A percentile compares a stretch with the other conserved stretches of the same genome.
Conservation (phyloP, 2,888 invertebrate genomes). For the Rhabditoides inermis region DNA sequence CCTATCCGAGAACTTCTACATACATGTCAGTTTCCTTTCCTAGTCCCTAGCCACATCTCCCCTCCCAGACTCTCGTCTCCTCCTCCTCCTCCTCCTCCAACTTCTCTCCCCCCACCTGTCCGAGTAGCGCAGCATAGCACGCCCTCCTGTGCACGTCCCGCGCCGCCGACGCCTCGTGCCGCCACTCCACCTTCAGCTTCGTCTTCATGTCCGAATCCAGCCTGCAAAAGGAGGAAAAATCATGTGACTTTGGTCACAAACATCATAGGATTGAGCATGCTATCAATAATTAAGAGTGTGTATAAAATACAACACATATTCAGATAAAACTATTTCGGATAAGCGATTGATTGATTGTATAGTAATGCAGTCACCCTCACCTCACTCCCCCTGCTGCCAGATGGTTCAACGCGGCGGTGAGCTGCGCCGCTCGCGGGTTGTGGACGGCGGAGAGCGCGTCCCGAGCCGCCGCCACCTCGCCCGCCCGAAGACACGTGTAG, state of each 20-base stretch:
- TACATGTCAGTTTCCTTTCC: no score
- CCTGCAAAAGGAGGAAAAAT: slow-evolving; percentile 12
- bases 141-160: slow-evolving; percentile 41
- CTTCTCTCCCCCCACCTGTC: slow-evolving; percentile 12
- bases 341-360: no score
- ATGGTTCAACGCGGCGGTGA: slow-evolving; percentile 28
- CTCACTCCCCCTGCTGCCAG: slow-evolving; percentile 20
- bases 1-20: no score
- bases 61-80: no score
- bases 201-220: slow-evolving; percentile 32
- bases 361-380: no score
- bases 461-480: slow-evolving; percentile 22
- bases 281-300: neutral
- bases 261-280: neutral
- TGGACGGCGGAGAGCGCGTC: no score
- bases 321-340: neutral
- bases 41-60: no score
- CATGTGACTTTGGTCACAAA: neutral
- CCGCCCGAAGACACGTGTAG: slow-evolving; percentile 30
- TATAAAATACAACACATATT: neutral
- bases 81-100: no score
- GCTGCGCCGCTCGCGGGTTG: slow-evolving; percentile 28
- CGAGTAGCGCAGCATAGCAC: slow-evolving; percentile 39
- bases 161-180: slow-evolving; percentile 32
- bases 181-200: slow-evolving; percentile 46